phyloP scores from a whole-genome alignment of 2,888 invertebrate genomes.

The Pyrgus malvae region DNA sequence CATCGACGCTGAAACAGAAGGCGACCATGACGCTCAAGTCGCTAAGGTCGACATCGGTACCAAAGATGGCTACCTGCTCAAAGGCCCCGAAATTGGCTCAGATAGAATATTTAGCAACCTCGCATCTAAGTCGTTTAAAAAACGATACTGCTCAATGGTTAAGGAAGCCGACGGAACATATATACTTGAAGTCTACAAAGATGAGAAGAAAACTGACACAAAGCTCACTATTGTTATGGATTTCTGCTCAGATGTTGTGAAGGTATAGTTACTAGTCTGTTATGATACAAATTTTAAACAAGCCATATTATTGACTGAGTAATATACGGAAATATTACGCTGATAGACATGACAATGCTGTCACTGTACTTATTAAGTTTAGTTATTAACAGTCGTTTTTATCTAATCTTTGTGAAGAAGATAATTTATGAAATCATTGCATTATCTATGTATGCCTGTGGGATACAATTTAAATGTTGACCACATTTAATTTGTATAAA shows the following conservation, averaged over 20 bases:
- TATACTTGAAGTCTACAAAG: conserved; percentile 95
- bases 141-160: conserved; percentile 92
- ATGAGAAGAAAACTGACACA: conserved; percentile 94
- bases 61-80: conserved; percentile 94
- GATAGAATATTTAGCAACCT: conserved; percentile 96
- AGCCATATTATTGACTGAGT: too few relatives aligned
- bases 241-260: conserved; percentile 94
- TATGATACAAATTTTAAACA: too few relatives aligned
- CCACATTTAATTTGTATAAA: too few relatives aligned
- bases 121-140: conserved; percentile 95
- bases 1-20: conserved; percentile 93
- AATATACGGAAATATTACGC: background rate
- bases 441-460: background rate
- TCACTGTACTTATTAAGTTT: background rate
- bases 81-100: conserved; percentile 94
- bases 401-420: background rate
- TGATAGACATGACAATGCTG: conserved; percentile 1
- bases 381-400: background rate
- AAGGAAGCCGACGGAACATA: conserved; percentile 96
- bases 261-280: conserved; percentile 68
- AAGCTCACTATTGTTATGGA: conserved; percentile 97
- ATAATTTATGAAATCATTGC: background rate
- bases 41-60: conserved; percentile 89
- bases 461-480: too few relatives aligned
- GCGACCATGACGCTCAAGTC: conserved; percentile 87